Conservation (phyloP, 2,888 invertebrate species). For the Margaritifera margaritifera region DNA sequence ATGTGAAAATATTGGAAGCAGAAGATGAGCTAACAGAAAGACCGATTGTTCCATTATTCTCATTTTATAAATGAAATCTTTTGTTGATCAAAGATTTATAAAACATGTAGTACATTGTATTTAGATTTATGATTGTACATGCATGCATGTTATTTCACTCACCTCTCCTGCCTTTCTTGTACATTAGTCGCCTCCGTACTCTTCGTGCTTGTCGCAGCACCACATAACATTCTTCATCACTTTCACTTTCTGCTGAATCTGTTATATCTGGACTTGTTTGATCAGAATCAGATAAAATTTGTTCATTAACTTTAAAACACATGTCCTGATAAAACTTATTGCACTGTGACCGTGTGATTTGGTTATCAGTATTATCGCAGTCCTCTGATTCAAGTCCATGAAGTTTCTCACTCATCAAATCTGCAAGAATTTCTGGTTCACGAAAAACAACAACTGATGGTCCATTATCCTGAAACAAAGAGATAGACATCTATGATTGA, state of each 20-base stretch:
- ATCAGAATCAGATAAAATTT: slow-evolving; percentile 42
- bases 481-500: background rate
- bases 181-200: slow-evolving; percentile 23
- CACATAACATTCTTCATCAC: slow-evolving; percentile 37
- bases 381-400: slow-evolving; percentile 51
- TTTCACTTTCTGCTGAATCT: slow-evolving; percentile 32
- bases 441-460: slow-evolving; percentile 59
- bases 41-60: too few relatives aligned
- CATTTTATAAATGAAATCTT: too few relatives aligned
- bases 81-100: too few relatives aligned
- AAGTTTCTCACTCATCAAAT: slow-evolving; percentile 51
- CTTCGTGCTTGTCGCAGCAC: slow-evolving; percentile 32
- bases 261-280: slow-evolving; percentile 29
- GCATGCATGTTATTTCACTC: too few relatives aligned
- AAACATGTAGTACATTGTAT: too few relatives aligned
- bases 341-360: slow-evolving; percentile 36
- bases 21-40: too few relatives aligned
- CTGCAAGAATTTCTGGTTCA: slow-evolving; percentile 55
- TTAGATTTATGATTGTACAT: too few relatives aligned
- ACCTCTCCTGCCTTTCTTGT: too few relatives aligned
- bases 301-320: slow-evolving; percentile 43
- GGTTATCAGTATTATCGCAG: slow-evolving; percentile 30
- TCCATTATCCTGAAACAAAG: slow-evolving; percentile 38
- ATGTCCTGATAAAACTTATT: slow-evolving; percentile 43
- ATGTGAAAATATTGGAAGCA: too few relatives aligned